Evolutionary conservation across 2,888 invertebrate genomes (phyloP).

Genomic region (Polyommatus iphigenia): DNA sequence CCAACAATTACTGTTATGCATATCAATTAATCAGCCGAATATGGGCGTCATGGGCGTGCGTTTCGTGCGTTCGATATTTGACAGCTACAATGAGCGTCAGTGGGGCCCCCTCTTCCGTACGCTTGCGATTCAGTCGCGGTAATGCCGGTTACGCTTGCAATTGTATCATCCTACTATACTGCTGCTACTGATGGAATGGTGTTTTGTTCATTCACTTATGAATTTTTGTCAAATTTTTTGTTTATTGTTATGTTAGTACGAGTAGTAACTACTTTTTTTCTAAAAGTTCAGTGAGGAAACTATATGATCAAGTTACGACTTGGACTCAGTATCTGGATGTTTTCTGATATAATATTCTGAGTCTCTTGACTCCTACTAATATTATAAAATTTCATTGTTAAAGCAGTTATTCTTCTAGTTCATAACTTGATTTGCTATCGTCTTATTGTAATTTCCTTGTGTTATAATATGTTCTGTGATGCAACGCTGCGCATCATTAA

Average conservation of each 20-base stretch:
- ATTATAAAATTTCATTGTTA: not conserved
- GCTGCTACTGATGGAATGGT: not conserved
- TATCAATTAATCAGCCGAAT: constrained; percentile 50
- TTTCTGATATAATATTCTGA: too few species aligned
- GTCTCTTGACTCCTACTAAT: too few species aligned
- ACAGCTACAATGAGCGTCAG: constrained; percentile 36
- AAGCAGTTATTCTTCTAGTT: constrained; percentile 28
- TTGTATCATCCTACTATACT: not conserved
- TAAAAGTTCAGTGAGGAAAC: too few species aligned
- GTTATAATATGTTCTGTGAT: constrained; percentile 15
- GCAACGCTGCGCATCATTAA: not conserved
- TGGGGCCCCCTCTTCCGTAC: constrained; percentile 4
- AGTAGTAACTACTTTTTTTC: too few species aligned
- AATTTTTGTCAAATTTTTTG: not conserved
- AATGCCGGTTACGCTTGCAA: not conserved
- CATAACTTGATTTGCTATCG: constrained; percentile 7
- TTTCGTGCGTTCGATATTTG: constrained; percentile 40
- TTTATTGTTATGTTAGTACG: not conserved
- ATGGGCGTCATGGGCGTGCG: constrained; percentile 43
- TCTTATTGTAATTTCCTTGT: constrained; percentile 20
- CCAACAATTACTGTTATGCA: constrained; percentile 55
- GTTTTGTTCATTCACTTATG: not conserved
- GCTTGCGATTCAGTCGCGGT: not conserved
- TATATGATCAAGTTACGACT: too few species aligned
- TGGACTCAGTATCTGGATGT: too few species aligned